Base-by-base conservation (phyloP, 2,888 invertebrate genomes). In the Fragum whitleyi region DNA sequence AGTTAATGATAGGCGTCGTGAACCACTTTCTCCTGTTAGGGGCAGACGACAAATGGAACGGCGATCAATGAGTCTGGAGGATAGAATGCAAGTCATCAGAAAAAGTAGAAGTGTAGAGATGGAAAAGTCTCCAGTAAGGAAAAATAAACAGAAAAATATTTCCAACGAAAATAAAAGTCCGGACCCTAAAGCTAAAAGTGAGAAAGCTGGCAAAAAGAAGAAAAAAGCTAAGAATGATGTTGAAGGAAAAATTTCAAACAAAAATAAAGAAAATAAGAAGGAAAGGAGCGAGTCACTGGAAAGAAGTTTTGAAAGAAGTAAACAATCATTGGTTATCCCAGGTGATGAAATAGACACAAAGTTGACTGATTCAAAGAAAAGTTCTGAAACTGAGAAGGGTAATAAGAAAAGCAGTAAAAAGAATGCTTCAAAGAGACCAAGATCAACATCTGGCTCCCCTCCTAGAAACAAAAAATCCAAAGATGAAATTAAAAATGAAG, bases 301-400 rank as follows among this genome's bases (percentile, higher is more conserved):
- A 69, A 75, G 72, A 29, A 82, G 82, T 55, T 82, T 82, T 76
- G 82, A 78, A 70, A 59, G 82, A 36, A 79, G 78, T 70, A 82
- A 79, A 65, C 57, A 76, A 39, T 72, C 75, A 11, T 69, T 79
- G 5, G 36, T 65, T 2, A 65, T 65, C 42, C 65, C 65, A 7
- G 26, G 42, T 16, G 65, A 65, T 3, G 26, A 23, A 26, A 5
- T 29, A 6, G 26, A 29, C 6, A 14, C n/a, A 19, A 23, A n/a
- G 26, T 1, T 21, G 23, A 21, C 26, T 21, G 32, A 65, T 42
- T 65, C 65, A 42, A 65, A 65, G 65, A 65, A 65, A 65, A 65
- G 23, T 11, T 2, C 42, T 14, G 42, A 65, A 11, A 65, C 0
- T 21, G 29, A 26, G 2, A 65, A 65, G 36, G 65, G 36, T 14